These are phyloP conservation scores for Galerucella pusilla DNA, from an alignment of 2,888 invertebrate genomes.

Conservation along the genomic window DNA sequence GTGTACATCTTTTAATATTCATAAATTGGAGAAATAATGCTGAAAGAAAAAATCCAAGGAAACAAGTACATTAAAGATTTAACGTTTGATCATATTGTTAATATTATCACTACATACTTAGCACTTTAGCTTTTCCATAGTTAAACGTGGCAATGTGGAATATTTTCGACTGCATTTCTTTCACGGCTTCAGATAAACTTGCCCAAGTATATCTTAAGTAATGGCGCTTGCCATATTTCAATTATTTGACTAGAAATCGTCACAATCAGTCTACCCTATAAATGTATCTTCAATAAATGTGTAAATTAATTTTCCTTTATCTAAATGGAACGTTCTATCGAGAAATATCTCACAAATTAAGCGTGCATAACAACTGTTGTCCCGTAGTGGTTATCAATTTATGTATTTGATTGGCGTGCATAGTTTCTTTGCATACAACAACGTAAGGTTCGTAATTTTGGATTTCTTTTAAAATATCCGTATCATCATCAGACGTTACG, in stretches of 20 bases:
- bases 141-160: no score
- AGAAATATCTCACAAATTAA: conserved; percentile 57
- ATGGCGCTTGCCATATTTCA: no score
- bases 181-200: no score
- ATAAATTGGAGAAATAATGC: no score
- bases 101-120: no score
- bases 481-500: conserved; percentile 49
- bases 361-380: conserved; percentile 67
- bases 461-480: conserved; percentile 61
- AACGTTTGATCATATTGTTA: no score
- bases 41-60: no score
- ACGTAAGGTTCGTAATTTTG: conserved; percentile 65
- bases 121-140: no score
- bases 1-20: no score
- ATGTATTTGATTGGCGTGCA: conserved; percentile 71
- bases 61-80: no score
- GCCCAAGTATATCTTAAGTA: no score
- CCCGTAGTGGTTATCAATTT: conserved; percentile 72
- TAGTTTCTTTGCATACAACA: conserved; percentile 69
- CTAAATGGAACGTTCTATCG: neutral
- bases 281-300: neutral
- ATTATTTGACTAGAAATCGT: neutral
- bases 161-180: no score
- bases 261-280: neutral
- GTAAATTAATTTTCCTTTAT: neutral